Percentiles rank a stretch among this genome's conserved stretches.
phyloP scores from a whole-genome alignment of 2,797 vertebrate species.

The Lates japonicus region DNA sequence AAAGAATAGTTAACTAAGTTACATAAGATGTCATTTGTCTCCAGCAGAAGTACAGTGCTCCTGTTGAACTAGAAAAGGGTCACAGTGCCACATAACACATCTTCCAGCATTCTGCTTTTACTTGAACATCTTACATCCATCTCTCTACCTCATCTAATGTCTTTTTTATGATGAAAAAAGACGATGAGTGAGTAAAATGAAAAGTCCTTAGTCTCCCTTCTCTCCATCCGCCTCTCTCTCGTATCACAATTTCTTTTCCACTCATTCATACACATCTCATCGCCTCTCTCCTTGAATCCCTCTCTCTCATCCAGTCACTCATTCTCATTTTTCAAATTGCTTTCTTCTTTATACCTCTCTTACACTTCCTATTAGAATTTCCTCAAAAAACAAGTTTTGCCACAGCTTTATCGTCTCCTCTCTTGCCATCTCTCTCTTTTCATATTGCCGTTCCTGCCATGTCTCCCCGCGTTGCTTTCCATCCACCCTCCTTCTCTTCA shows the following conservation, averaged over 20 bases:
- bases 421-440: constrained; percentile 24
- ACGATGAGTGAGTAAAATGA: constrained; percentile 9
- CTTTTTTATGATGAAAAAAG: constrained; percentile 29
- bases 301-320: constrained; percentile 20
- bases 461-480: constrained; percentile 14
- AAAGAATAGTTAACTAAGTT: background rate
- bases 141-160: constrained; percentile 28
- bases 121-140: constrained; percentile 1
- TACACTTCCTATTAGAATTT: constrained; percentile 30
- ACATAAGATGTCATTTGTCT: background rate
- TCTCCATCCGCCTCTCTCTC: constrained; percentile 20
- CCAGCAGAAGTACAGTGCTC: no score
- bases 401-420: constrained; percentile 15
- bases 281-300: constrained; percentile 25
- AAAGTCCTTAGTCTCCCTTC: constrained; percentile 6
- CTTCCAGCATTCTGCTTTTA: background rate
- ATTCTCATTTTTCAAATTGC: constrained; percentile 48
- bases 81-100: background rate
- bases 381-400: constrained; percentile 45
- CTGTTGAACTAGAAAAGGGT: background rate
- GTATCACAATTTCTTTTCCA: constrained; percentile 24
- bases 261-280: constrained; percentile 21
- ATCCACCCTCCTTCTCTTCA: constrained; percentile 15
- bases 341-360: constrained; percentile 25
- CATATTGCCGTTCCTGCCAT: background rate